phyloP scores from a whole-genome alignment of 1,140 invertebrate species.

The Drosophila seguyi region DNA sequence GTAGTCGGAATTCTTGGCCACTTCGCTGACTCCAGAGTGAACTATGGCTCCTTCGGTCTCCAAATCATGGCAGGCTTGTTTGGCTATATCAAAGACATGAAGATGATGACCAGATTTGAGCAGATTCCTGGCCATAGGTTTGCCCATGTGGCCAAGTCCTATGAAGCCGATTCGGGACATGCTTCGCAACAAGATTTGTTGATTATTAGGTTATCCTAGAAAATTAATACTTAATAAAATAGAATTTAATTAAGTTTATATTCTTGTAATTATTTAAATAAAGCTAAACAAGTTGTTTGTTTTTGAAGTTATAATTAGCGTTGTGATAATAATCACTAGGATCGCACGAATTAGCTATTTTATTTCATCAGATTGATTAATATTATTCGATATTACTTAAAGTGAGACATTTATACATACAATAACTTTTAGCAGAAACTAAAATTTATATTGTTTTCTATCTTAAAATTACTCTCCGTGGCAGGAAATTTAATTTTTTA shows the following conservation, averaged over 20 bases:
- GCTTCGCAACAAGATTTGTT: neutral
- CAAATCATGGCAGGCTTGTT: conserved; percentile 88
- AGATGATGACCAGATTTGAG: conserved; percentile 93
- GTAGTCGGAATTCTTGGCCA: conserved; percentile 90
- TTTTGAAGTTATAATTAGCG: neutral
- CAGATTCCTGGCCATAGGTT: conserved; percentile 96
- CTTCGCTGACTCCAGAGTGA: conserved; percentile 89
- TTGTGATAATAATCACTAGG: neutral
- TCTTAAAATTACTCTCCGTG: neutral
- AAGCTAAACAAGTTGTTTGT: neutral
- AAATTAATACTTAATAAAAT: neutral
- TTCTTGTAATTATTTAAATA: neutral
- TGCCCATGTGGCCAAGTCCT: conserved; percentile 98
- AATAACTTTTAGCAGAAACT: neutral
- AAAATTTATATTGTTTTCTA: neutral
- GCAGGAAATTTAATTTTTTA: neutral
- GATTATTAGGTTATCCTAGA: neutral
- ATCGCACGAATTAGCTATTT: neutral
- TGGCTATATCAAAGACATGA: conserved; percentile 93
- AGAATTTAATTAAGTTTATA: neutral
- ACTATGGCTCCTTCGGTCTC: conserved; percentile 89
- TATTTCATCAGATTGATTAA: neutral
- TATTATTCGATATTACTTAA: no score
- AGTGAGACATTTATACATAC: no score
- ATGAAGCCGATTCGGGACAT: conserved; percentile 90